phyloP scores from a whole-genome alignment of 30 jellyfish, hydroid and myxozoan species.

The Aurelia aurita region DNA sequence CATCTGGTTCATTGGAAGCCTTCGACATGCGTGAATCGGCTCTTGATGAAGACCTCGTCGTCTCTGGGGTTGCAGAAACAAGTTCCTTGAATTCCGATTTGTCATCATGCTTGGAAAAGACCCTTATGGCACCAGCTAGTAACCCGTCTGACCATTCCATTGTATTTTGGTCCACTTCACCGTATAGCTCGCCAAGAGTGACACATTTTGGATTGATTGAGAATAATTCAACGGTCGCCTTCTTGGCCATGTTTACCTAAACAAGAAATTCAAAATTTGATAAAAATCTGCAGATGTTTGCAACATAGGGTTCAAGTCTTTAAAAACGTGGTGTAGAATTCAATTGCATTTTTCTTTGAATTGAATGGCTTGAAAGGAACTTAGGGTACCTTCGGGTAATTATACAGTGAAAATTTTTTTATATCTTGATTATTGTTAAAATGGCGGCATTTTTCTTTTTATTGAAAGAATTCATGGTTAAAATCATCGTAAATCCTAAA shows the following conservation, averaged over 20 bases:
- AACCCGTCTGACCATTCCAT: constrained; percentile 92
- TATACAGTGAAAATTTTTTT: no score
- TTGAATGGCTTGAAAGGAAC: no score
- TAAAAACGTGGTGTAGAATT: no score
- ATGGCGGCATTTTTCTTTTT: no score
- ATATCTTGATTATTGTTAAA: no score
- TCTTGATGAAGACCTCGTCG: constrained; percentile 21
- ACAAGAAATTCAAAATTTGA: no score
- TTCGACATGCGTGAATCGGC: neutral
- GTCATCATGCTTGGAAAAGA: constrained; percentile 36
- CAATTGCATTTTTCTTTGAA: no score
- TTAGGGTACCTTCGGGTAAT: no score
- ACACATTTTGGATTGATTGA: constrained; percentile 79
- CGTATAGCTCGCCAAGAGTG: constrained; percentile 85
- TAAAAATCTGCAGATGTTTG: no score
- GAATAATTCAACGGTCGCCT: constrained; percentile 67
- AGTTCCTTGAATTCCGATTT: neutral
- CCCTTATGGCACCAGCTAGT: constrained; percentile 73
- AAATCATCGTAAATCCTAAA: no score
- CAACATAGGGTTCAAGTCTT: no score
- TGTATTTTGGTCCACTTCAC: constrained; percentile 77
- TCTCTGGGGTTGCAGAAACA: constrained; percentile 29
- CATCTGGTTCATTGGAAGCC: constrained; percentile 27
- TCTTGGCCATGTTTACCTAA: constrained; percentile 32
- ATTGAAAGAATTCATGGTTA: no score